Percentiles rank a stretch among this genome's conserved stretches.
Evolutionary conservation across 2,888 invertebrate species (phyloP).

Genomic region (Idaea straminata): DNA sequence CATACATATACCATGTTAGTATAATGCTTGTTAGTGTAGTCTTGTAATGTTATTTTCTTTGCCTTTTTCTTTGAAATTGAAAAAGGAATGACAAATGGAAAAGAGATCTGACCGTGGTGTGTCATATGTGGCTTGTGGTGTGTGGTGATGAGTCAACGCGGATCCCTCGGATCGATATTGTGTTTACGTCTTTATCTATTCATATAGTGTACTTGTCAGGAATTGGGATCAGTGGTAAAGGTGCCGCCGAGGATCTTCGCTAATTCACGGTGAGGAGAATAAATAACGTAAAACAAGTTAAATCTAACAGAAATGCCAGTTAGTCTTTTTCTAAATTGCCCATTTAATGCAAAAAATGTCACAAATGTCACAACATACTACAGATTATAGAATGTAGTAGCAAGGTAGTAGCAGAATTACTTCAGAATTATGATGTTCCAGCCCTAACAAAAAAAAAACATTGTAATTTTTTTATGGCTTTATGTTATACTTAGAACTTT

Average conservation of each 20-base stretch:
- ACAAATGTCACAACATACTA: too few species aligned
- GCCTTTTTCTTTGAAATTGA: not conserved
- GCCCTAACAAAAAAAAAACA: too few species aligned
- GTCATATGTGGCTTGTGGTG: not conserved
- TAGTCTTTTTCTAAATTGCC: too few species aligned
- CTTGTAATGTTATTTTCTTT: not conserved
- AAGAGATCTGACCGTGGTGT: not conserved
- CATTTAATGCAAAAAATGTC: too few species aligned
- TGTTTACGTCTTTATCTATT: not conserved
- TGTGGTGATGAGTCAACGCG: not conserved
- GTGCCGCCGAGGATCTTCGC: not conserved
- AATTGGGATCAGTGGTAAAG: not conserved
- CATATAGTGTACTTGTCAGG: not conserved
- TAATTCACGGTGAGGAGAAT: not conserved
- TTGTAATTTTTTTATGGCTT: too few species aligned
- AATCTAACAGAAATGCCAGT: not conserved
- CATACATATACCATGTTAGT: not conserved
- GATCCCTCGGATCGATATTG: not conserved
- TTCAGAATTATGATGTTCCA: too few species aligned
- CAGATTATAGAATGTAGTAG: too few species aligned
- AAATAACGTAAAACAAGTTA: not conserved
- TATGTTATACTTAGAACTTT: too few species aligned
- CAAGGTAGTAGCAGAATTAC: too few species aligned
- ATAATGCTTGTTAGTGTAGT: not conserved
- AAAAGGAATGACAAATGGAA: not conserved